Evolutionary conservation across 2,113 vertebrate genomes (phyloP).

Genomic region (Antechinus stuartii): DNA sequence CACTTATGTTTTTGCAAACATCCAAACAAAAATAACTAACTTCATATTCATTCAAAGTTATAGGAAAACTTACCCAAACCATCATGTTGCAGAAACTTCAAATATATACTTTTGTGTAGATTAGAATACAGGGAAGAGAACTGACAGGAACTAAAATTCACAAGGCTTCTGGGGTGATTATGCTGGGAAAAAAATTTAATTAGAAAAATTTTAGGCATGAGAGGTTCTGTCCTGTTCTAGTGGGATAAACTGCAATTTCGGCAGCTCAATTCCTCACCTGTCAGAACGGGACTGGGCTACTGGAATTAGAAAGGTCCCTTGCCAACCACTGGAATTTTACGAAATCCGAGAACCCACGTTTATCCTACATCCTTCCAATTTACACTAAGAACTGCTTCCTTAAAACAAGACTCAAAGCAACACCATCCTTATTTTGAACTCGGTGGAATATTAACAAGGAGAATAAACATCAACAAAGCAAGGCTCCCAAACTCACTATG

Average conservation of each 20-base stretch:
- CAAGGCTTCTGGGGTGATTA: not conserved
- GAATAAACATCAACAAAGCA: not conserved
- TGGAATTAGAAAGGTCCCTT: not conserved
- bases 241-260: not conserved
- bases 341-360: not conserved
- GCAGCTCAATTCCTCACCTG: not conserved
- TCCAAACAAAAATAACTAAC: not conserved
- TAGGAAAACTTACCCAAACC: not conserved
- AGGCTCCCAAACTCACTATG: not conserved
- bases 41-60: not conserved
- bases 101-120: not conserved
- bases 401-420: not conserved
- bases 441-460: not conserved
- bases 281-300: not conserved
- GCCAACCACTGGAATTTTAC: not conserved
- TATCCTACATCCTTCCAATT: not conserved
- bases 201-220: not conserved
- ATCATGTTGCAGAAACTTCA: not conserved
- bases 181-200: not conserved
- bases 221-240: not conserved
- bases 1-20: not conserved
- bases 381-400: not conserved
- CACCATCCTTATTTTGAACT: not conserved
- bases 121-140: not conserved
- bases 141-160: not conserved